A percentile compares a stretch with the other conserved stretches of the same genome.
phyloP scores from a whole-genome alignment of 2,113 vertebrate genomes.

The Hypomesus transpacificus region DNA sequence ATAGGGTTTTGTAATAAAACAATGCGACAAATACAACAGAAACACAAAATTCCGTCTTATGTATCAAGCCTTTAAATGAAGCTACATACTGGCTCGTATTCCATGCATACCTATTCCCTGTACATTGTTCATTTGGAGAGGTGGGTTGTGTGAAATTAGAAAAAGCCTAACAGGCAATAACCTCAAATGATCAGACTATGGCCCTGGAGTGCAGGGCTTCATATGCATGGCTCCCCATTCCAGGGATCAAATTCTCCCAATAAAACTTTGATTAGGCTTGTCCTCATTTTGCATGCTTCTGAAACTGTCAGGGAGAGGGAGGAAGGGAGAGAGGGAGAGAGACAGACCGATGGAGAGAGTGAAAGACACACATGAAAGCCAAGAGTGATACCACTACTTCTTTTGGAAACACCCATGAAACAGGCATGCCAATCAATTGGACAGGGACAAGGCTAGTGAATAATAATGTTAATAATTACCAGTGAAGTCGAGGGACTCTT shows the following conservation, averaged over 20 bases:
- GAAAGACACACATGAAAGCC: not conserved
- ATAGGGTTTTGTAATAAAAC: constrained; percentile 35
- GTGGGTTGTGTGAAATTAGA: constrained; percentile 3
- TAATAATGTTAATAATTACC: constrained; percentile 67
- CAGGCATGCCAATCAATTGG: constrained; percentile 63
- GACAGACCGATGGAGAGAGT: constrained; percentile 10
- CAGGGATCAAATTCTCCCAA: constrained; percentile 38
- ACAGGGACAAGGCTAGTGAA: constrained; percentile 58
- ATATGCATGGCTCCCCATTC: constrained; percentile 20
- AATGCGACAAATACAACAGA: constrained; percentile 34
- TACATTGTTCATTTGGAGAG: constrained; percentile 8
- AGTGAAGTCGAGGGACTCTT: constrained; percentile 48
- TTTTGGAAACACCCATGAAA: constrained; percentile 57
- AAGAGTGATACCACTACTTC: constrained; percentile 14
- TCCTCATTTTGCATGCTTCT: constrained; percentile 47
- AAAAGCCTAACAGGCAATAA: not conserved
- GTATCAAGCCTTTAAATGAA: constrained; percentile 11
- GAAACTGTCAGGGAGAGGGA: constrained; percentile 8
- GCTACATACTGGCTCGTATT: constrained; percentile 25
- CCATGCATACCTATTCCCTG: constrained; percentile 21
- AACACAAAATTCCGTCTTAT: not conserved
- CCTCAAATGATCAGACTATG: not conserved
- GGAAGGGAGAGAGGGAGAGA: constrained; percentile 12
- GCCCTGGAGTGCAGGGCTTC: not conserved
- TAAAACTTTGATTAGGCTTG: constrained; percentile 46